Conservation (phyloP, 35 echinoderm and acorn worm species). For the Strongylocentrotus purpuratus region DNA sequence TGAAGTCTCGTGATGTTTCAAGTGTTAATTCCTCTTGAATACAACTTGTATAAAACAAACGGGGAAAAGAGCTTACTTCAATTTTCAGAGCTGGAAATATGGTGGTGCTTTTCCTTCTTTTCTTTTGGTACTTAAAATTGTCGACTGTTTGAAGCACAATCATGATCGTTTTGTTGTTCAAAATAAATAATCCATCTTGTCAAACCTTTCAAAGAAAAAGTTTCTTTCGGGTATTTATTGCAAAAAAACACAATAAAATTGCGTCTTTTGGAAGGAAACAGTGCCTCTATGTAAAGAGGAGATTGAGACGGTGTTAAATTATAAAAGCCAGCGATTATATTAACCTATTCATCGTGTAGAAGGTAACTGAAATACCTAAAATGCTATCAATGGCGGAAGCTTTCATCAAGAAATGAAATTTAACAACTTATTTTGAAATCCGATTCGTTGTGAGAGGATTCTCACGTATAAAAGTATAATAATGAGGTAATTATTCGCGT, state of each 20-base stretch:
- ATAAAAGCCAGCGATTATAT: too few species aligned
- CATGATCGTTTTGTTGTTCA: neutral
- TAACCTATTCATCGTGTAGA: too few species aligned
- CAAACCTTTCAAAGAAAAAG: neutral
- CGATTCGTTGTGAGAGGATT: too few species aligned
- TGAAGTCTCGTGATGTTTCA: conserved; percentile 10
- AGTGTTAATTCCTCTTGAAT: neutral
- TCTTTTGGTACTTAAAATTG: neutral
- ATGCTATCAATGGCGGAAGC: too few species aligned
- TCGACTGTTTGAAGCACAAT: neutral
- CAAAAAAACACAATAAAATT: neutral
- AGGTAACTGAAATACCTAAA: too few species aligned
- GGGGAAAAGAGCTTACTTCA: neutral
- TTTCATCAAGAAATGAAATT: too few species aligned
- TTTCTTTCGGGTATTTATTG: neutral
- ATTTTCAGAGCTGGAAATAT: neutral
- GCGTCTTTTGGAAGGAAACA: too few species aligned
- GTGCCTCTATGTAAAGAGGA: too few species aligned
- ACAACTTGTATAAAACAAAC: neutral
- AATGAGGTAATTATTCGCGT: too few species aligned
- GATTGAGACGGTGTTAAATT: too few species aligned
- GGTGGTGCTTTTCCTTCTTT: neutral
- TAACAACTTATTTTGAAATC: too few species aligned
- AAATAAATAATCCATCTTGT: neutral
- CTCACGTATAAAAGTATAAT: too few species aligned